Conservation (phyloP, 2,113 vertebrate genomes). For the Beaufortia kweichowensis region DNA sequence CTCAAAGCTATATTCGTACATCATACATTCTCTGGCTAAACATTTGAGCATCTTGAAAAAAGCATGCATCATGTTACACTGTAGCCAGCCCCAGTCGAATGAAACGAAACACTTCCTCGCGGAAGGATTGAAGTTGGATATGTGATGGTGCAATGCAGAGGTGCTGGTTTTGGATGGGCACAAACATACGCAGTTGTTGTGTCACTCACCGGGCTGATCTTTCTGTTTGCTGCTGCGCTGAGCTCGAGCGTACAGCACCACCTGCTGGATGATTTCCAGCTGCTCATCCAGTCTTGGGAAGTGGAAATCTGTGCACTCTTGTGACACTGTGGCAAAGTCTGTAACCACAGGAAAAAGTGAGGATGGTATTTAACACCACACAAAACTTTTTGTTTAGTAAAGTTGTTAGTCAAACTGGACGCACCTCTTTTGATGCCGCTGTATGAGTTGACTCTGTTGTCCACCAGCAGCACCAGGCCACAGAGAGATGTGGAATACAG, state of each 20-base stretch:
- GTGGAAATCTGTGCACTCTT: slow-evolving; percentile 97
- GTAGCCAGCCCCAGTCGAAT: slow-evolving; percentile 22
- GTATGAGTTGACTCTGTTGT: slow-evolving; percentile 96
- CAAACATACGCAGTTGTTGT: slow-evolving; percentile 47
- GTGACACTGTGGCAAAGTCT: slow-evolving; percentile 95
- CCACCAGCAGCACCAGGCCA: slow-evolving; percentile 90
- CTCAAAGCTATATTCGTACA: slow-evolving; percentile 18
- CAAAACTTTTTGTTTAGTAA: no score
- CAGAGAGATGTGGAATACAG: slow-evolving; percentile 94
- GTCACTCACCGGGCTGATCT: slow-evolving; percentile 77
- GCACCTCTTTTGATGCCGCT: slow-evolving; percentile 95
- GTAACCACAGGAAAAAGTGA: slow-evolving; percentile 11
- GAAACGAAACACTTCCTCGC: slow-evolving; percentile 48
- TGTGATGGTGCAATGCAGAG: slow-evolving; percentile 51
- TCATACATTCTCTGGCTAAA: slow-evolving; percentile 35
- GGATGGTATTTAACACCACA: background rate
- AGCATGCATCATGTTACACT: slow-evolving; percentile 37
- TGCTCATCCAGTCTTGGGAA: slow-evolving; percentile 89
- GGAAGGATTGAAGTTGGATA: slow-evolving; percentile 48
- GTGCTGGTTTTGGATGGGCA: slow-evolving; percentile 36
- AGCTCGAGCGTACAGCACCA: slow-evolving; percentile 89
- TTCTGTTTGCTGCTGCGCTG: slow-evolving; percentile 86
- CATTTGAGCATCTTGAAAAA: slow-evolving; percentile 40
- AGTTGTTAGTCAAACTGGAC: background rate
- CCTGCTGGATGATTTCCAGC: slow-evolving; percentile 91